Percentiles rank a stretch among this genome's conserved stretches.
phyloP scores from a whole-genome alignment of 2,797 vertebrate species.

The Enoplosus armatus region DNA sequence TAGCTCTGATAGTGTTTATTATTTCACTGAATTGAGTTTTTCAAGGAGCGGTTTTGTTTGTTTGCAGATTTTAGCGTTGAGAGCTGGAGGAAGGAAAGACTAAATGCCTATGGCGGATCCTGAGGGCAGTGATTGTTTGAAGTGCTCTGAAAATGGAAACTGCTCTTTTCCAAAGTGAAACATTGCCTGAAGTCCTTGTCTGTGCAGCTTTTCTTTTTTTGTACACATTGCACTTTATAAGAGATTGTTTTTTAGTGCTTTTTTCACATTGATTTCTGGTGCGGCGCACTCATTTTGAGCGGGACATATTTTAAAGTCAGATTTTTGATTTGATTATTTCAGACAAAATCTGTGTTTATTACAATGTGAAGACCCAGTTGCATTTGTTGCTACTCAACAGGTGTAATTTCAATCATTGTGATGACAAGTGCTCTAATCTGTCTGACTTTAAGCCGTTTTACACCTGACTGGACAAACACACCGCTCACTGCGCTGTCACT shows the following conservation, averaged over 20 bases:
- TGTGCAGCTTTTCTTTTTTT: conserved; percentile 28
- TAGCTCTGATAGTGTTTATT: no score
- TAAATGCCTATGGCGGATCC: conserved; percentile 59
- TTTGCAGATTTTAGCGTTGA: conserved; percentile 44
- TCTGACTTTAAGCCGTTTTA: background rate
- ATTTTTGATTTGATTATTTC: background rate
- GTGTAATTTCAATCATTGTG: background rate
- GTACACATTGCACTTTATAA: conserved; percentile 8
- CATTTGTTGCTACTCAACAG: background rate
- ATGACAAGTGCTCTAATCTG: background rate
- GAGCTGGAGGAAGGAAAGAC: conserved; percentile 40
- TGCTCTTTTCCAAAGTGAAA: conserved; percentile 56
- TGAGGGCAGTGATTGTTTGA: conserved; percentile 61
- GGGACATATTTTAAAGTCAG: background rate
- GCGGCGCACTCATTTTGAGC: background rate
- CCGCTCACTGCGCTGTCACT: background rate
- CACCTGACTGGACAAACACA: background rate
- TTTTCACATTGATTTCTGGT: background rate
- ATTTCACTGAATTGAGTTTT: no score
- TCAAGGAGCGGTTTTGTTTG: conserved; percentile 48
- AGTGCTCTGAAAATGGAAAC: conserved; percentile 63
- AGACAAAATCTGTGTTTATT: background rate
- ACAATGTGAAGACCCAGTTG: background rate
- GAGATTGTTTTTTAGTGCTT: conserved; percentile 3
- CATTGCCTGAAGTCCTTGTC: conserved; percentile 52